Evolutionary conservation across 2,113 vertebrate species (phyloP).

Genomic region (Rhinopomastus cyanomelas): DNA sequence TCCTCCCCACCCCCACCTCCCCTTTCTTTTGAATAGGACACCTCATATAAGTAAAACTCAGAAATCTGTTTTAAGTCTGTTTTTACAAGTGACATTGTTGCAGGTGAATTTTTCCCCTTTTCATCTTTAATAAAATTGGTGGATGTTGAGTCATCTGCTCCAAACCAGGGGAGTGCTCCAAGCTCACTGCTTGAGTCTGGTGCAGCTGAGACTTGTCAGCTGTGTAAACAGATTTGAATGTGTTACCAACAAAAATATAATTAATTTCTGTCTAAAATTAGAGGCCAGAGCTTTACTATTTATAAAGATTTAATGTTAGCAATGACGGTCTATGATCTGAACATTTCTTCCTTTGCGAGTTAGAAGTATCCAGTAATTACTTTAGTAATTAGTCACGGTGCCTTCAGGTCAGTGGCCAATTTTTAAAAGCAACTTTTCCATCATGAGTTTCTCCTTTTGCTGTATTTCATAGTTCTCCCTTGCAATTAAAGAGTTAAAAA

Average conservation of each 20-base stretch:
- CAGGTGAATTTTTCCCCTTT: slow-evolving; percentile 67
- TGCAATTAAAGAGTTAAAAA: slow-evolving; percentile 64
- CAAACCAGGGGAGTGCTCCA: slow-evolving; percentile 68
- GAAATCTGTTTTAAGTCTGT: slow-evolving; percentile 50
- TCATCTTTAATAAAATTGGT: slow-evolving; percentile 71
- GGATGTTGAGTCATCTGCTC: slow-evolving; percentile 78
- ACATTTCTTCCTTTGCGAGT: slow-evolving; percentile 29
- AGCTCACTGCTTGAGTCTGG: slow-evolving; percentile 71
- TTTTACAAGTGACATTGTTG: slow-evolving; percentile 75
- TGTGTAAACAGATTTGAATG: slow-evolving; percentile 81
- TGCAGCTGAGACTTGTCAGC: slow-evolving; percentile 79
- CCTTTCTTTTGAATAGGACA: slow-evolving; percentile 36
- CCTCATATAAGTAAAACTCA: slow-evolving; percentile 43
- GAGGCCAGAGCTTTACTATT: slow-evolving; percentile 70
- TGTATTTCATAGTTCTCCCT: not conserved
- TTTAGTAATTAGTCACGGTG: not conserved
- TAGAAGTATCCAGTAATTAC: slow-evolving; percentile 42
- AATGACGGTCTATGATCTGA: slow-evolving; percentile 48
- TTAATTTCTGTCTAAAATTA: slow-evolving; percentile 80
- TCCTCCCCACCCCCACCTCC: not conserved
- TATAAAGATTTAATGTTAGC: slow-evolving; percentile 73
- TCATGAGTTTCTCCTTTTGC: not conserved
- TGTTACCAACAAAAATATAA: slow-evolving; percentile 83
- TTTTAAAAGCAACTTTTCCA: not conserved
- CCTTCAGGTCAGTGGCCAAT: not conserved